phyloP scores from a whole-genome alignment of 2,888 invertebrate species.

The Pristionchus entomophagus region DNA sequence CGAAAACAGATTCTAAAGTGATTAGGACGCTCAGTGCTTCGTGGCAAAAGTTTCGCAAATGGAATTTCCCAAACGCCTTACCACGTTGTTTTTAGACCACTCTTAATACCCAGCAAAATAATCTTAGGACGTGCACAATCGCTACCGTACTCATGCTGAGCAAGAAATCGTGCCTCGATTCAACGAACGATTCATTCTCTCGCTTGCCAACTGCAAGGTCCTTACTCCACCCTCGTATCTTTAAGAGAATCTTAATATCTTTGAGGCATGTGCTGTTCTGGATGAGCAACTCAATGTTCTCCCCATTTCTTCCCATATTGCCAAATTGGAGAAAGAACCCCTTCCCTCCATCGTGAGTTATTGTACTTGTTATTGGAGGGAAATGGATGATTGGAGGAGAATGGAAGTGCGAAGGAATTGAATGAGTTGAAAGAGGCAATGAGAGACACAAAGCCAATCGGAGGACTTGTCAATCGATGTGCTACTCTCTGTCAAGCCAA shows the following conservation, averaged over 20 bases:
- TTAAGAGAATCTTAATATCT: slow-evolving; percentile 53
- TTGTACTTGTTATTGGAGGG: background rate
- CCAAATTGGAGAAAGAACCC: slow-evolving; percentile 85
- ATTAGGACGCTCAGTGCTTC: too few species aligned
- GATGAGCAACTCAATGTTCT: slow-evolving; percentile 93
- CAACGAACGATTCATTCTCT: slow-evolving; percentile 94
- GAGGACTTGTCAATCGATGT: slow-evolving; percentile 89
- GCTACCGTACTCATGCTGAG: slow-evolving; percentile 94
- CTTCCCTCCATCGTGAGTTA: slow-evolving; percentile 47
- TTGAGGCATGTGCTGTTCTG: slow-evolving; percentile 82
- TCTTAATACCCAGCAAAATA: background rate
- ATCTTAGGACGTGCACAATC: slow-evolving; percentile 89
- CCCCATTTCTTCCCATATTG: slow-evolving; percentile 91
- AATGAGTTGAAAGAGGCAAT: slow-evolving; percentile 87
- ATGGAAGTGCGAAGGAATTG: slow-evolving; percentile 79
- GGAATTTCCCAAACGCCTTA: too few species aligned
- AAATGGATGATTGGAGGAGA: background rate
- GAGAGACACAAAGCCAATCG: slow-evolving; percentile 92
- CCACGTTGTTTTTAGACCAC: slow-evolving; percentile 5
- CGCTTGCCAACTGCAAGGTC: slow-evolving; percentile 86
- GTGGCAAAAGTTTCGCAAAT: too few species aligned
- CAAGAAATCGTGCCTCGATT: slow-evolving; percentile 92
- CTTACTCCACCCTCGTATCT: background rate
- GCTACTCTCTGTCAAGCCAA: slow-evolving; percentile 81
- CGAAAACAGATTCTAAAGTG: too few species aligned